Evolutionary conservation across 2,113 vertebrate species (phyloP).

Genomic region (Passer domesticus): DNA sequence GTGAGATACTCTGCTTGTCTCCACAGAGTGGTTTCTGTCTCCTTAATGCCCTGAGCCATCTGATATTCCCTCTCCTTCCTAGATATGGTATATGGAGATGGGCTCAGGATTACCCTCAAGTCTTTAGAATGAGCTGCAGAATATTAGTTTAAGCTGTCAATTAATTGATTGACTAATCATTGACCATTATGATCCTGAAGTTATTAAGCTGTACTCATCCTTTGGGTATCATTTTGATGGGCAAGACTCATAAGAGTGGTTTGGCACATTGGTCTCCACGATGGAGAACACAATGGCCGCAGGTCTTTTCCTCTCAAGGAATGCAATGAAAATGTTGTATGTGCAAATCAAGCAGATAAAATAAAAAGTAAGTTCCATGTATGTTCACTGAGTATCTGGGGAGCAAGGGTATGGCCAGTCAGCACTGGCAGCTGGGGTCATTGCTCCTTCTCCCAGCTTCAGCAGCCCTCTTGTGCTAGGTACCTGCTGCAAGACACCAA

Average conservation of each 20-base stretch:
- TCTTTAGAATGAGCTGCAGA: background rate
- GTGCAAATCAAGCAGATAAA: background rate
- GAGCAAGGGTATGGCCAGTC: background rate
- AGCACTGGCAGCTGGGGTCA: background rate
- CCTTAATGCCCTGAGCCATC: background rate
- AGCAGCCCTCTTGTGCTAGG: background rate
- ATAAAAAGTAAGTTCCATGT: background rate
- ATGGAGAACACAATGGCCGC: fast-evolving
- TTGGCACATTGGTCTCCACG: fast-evolving
- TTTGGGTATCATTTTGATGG: background rate
- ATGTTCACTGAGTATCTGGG: background rate
- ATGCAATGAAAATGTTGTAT: background rate
- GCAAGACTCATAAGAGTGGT: background rate
- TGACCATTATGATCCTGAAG: background rate
- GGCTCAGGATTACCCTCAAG: background rate
- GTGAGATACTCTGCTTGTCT: background rate
- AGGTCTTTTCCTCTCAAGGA: background rate
- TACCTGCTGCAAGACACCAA: background rate
- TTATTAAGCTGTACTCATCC: background rate
- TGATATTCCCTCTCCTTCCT: background rate
- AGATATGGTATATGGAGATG: background rate
- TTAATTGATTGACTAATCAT: background rate
- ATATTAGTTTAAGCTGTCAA: background rate
- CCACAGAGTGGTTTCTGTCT: background rate
- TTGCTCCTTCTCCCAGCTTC: background rate